A percentile compares a stretch with the other conserved stretches of the same genome.
phyloP scores from a whole-genome alignment of 2,888 invertebrate species.

The Chrysomela aeneicollis region DNA sequence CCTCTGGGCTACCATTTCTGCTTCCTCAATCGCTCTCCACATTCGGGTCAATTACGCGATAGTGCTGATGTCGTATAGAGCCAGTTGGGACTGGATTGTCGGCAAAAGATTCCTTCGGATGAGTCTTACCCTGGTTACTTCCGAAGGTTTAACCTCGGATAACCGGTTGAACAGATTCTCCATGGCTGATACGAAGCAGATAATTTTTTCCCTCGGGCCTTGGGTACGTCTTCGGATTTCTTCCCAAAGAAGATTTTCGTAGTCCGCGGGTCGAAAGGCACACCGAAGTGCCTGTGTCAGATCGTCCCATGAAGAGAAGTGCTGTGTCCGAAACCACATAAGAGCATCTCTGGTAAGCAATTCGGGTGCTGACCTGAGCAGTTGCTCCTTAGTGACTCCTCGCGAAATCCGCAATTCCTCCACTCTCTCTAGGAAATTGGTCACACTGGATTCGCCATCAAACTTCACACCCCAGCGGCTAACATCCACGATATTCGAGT shows the following conservation, averaged over 20 bases:
- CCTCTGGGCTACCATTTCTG: conserved; percentile 9
- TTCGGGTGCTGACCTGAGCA: conserved; percentile 9
- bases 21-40: conserved; percentile 23
- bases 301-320: conserved; percentile 14
- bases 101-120: conserved; percentile 24
- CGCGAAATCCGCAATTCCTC: neutral
- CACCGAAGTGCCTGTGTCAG: neutral
- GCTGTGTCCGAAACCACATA: conserved; percentile 12
- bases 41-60: conserved; percentile 12
- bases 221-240: conserved; percentile 23
- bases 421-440: neutral
- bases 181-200: conserved; percentile 18
- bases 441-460: neutral
- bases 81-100: conserved; percentile 8
- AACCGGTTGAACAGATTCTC: conserved; percentile 22
- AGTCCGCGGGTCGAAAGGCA: conserved; percentile 21
- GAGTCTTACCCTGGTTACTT: conserved; percentile 9
- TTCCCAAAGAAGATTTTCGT: conserved; percentile 18
- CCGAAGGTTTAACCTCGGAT: neutral
- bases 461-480: no score
- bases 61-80: conserved; percentile 1
- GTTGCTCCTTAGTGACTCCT: no score
- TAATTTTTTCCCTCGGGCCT: conserved; percentile 12
- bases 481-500: no score
- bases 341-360: neutral